These are phyloP conservation scores for Anoplopoma fimbria DNA, from an alignment of 2,113 vertebrate species.

Conservation along the genomic window DNA sequence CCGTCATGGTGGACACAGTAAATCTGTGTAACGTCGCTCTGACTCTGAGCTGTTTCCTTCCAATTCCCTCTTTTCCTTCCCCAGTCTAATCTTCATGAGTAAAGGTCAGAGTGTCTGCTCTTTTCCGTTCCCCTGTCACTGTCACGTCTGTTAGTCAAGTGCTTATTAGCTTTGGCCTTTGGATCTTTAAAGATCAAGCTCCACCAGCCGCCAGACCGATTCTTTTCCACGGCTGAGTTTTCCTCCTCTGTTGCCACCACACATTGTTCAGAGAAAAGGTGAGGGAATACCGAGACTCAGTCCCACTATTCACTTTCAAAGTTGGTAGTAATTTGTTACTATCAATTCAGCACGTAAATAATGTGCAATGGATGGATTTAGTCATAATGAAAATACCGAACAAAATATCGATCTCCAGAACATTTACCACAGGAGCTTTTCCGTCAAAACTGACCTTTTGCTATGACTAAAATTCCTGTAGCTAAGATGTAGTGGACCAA, in stretches of 20 bases:
- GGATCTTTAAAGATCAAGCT: conserved; percentile 41
- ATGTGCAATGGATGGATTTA: not conserved
- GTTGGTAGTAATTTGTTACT: not conserved
- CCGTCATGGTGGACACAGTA: conserved; percentile 13
- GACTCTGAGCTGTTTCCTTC: not conserved
- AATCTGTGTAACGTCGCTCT: conserved; percentile 13
- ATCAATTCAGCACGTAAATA: not conserved
- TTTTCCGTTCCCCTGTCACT: conserved; percentile 30
- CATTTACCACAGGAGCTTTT: not conserved
- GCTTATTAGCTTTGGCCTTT: conserved; percentile 62
- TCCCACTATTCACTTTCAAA: not conserved
- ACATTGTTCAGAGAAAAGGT: not conserved
- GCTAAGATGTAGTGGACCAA: not conserved
- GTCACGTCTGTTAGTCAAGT: conserved; percentile 44
- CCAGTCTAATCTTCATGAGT: conserved; percentile 23
- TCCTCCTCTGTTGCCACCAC: not conserved
- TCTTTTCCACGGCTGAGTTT: not conserved
- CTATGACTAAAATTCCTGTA: not conserved
- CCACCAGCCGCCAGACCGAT: not conserved
- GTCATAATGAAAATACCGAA: not conserved
- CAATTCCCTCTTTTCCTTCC: conserved; percentile 16
- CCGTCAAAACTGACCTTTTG: not conserved
- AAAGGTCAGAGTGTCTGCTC: conserved; percentile 54
- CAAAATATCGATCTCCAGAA: not conserved
- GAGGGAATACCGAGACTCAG: not conserved